Evolutionary conservation across 2,113 vertebrate species (phyloP), one percentile per base, ranked within the genome.

Genomic region (Emydura subglobosa): DNA sequence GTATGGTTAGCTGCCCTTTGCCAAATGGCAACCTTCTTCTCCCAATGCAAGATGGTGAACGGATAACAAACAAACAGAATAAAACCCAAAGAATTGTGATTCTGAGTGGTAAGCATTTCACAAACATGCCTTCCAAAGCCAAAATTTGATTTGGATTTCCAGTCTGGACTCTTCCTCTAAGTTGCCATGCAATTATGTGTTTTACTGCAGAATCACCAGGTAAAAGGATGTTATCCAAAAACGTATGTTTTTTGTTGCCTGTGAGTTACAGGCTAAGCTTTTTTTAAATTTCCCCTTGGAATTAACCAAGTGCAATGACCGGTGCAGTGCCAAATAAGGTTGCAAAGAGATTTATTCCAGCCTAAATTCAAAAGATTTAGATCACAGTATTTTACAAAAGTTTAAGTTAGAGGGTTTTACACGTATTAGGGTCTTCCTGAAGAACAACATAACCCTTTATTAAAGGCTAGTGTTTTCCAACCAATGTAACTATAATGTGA

Each of bases 401-500:
- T 24, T 74, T 25, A 39, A 74, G 39, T 24, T n/a, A 72, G n/a
- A 72, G 19, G 21, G n/a, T 72, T 72, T 21, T 39, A 39, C 10
- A 72, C n/a, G 19, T 44, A 74, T 24, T 74, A 25, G 22, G 39
- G 22, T 21, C 39, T 44, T 74, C 22, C 22, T 74, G 72, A 44
- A 74, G 10, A 74, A 42, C 5, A 21, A 22, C 72, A 74, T 39
- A 42, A 25, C 39, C 39, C 5, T 42, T 74, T 74, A 44, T 10
- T 44, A 42, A 74, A 74, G 22, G 39, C 39, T 74, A 42, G 39
- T 72, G 5, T 85, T 92, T 65, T 44, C 7, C 44, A 65, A 29
- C 5, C 53, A 44, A 12, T 3, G 5, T 90, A 86, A 86, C 10
- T 50, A 2, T 6, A 1, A 1, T 0, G 47, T 10, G 42, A 57